phyloP scores from a whole-genome alignment of 2,113 vertebrate species.

The Vanacampus margaritifer region DNA sequence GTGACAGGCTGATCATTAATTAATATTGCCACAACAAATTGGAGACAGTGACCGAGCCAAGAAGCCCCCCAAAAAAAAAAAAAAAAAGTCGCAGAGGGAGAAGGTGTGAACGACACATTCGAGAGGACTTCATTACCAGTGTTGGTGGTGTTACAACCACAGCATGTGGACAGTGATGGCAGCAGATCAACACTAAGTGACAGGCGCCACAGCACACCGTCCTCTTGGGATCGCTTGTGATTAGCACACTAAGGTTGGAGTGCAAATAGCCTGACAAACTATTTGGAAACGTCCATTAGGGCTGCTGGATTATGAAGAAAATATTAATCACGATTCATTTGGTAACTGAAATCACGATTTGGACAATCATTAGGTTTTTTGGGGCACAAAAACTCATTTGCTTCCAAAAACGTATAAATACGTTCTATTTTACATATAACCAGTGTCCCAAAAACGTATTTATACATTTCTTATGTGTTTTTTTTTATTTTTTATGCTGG shows the following conservation, averaged over 20 bases:
- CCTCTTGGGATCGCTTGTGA: slow-evolving; percentile 36
- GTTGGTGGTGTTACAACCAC: slow-evolving; percentile 41
- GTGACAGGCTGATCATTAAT: slow-evolving; percentile 79
- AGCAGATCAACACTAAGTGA: slow-evolving; percentile 32
- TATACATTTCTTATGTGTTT: too few species aligned
- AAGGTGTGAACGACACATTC: slow-evolving; percentile 72
- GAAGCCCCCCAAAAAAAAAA: slow-evolving; percentile 58
- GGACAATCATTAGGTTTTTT: too few species aligned
- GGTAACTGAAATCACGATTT: too few species aligned
- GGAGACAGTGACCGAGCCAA: slow-evolving; percentile 66
- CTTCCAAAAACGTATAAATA: too few species aligned
- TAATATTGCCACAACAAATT: slow-evolving; percentile 84
- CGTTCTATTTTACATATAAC: too few species aligned
- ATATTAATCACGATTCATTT: too few species aligned
- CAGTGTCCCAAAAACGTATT: too few species aligned
- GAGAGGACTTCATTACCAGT: slow-evolving; percentile 61
- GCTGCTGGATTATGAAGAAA: too few species aligned
- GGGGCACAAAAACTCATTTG: too few species aligned
- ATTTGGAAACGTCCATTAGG: slow-evolving; percentile 29
- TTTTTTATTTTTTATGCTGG: too few species aligned
- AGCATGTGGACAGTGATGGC: slow-evolving; percentile 42
- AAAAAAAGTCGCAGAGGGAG: slow-evolving; percentile 48
- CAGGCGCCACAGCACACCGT: slow-evolving; percentile 30
- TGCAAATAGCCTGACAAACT: slow-evolving; percentile 38
- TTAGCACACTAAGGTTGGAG: slow-evolving; percentile 15